These are phyloP conservation scores for Ectemnius lituratus DNA, from an alignment of 2,888 invertebrate genomes.

Conservation along the genomic window DNA sequence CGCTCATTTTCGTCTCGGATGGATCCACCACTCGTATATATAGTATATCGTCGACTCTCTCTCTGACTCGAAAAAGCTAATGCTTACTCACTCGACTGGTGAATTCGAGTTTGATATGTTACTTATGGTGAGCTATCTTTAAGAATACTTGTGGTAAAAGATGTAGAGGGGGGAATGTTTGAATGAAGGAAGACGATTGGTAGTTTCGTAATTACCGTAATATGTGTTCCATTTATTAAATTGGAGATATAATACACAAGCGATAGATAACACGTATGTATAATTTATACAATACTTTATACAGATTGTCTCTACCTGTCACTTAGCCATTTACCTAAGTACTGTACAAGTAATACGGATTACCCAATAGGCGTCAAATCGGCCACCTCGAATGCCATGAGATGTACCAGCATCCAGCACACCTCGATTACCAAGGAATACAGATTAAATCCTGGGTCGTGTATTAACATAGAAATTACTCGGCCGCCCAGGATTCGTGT, in stretches of 20 bases:
- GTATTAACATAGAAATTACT: neutral
- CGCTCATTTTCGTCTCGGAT: conserved; percentile 30
- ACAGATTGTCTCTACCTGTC: conserved; percentile 71
- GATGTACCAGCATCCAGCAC: neutral
- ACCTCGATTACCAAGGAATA: conserved; percentile 15
- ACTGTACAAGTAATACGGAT: conserved; percentile 72
- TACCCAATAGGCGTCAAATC: conserved; percentile 41
- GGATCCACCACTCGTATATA: too few relatives aligned
- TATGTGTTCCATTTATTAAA: conserved; percentile 74
- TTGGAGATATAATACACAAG: conserved; percentile 76
- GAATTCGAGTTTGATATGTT: too few relatives aligned
- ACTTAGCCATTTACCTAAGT: conserved; percentile 67
- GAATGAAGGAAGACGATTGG: conserved; percentile 7
- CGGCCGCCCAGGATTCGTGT: neutral
- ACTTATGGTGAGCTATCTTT: too few relatives aligned
- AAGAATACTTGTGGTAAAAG: too few relatives aligned
- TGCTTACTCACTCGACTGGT: too few relatives aligned
- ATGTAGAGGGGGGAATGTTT: neutral
- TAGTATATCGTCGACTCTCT: too few relatives aligned
- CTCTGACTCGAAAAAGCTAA: too few relatives aligned
- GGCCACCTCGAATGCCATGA: neutral
- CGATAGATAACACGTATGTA: conserved; percentile 77
- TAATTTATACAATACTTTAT: conserved; percentile 77
- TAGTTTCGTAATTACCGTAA: conserved; percentile 59
- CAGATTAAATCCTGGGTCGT: conserved; percentile 13